Evolutionary conservation across 2,888 invertebrate species (phyloP).

Genomic region (Anaspis maculata): DNA sequence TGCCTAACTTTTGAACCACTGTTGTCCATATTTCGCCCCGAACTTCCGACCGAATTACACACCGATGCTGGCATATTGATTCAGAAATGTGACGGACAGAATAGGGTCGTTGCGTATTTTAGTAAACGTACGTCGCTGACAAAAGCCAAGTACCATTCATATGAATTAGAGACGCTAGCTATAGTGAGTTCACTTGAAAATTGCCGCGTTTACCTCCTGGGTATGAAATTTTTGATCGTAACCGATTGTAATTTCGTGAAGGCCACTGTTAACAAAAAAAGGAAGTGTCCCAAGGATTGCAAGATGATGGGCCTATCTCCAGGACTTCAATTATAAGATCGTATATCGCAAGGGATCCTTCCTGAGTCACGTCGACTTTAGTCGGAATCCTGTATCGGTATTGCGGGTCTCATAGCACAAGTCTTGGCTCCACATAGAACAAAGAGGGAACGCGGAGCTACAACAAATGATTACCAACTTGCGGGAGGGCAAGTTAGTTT

Average conservation of each 20-base stretch:
- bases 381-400: slow-evolving; percentile 8
- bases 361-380: slow-evolving; percentile 9
- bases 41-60: no score
- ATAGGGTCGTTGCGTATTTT: no score
- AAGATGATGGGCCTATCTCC: slow-evolving; percentile 12
- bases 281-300: slow-evolving; percentile 4
- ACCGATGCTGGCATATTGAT: no score
- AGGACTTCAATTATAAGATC: slow-evolving; percentile 7
- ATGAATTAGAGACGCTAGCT: no score
- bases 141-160: no score
- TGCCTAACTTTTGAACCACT: no score
- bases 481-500: no score
- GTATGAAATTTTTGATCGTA: slow-evolving; percentile 19
- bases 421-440: slow-evolving; percentile 5
- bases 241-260: slow-evolving; percentile 30
- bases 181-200: slow-evolving; percentile 22
- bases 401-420: neutral
- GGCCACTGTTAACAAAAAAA: slow-evolving; percentile 11
- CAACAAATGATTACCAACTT: no score
- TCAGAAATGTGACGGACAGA: no score
- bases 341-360: slow-evolving; percentile 5
- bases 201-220: slow-evolving; percentile 24
- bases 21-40: no score
- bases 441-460: slow-evolving; percentile 6
- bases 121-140: no score